These are phyloP conservation scores for Aphis craccivora DNA, from an alignment of 1,140 invertebrate species.

Conservation along the genomic window DNA sequence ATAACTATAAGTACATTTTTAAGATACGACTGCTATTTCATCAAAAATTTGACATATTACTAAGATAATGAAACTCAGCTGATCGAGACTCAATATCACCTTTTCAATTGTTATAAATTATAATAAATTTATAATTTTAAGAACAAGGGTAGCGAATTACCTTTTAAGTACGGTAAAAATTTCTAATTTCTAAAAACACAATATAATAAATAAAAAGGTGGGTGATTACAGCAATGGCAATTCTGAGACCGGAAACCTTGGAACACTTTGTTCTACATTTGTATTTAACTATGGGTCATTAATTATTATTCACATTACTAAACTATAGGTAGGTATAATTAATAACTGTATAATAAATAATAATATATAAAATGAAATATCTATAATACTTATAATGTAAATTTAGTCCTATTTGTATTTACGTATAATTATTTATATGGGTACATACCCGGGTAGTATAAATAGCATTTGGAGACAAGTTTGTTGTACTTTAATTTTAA, in stretches of 20 bases:
- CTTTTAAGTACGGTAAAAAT: neutral
- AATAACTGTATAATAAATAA: constrained; percentile 15
- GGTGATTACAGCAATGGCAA: neutral
- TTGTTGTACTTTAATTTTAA: neutral
- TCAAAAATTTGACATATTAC: neutral
- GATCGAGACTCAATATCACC: neutral
- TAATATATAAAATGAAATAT: neutral
- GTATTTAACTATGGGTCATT: constrained; percentile 11
- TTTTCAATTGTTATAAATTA: neutral
- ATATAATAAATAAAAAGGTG: neutral
- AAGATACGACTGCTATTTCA: neutral
- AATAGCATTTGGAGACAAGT: neutral
- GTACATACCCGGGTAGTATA: neutral
- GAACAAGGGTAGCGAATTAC: neutral
- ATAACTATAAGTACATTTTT: neutral
- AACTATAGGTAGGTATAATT: constrained; percentile 1
- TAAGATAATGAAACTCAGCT: neutral
- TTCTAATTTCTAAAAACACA: neutral
- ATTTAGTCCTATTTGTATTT: neutral
- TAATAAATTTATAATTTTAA: neutral
- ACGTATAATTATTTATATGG: neutral
- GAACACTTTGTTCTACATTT: constrained; percentile 8
- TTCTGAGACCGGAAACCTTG: constrained; percentile 2
- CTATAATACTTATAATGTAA: neutral
- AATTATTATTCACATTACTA: constrained; percentile 9